Conservation (phyloP, 1,140 invertebrate species). For the Maconellicoccus hirsutus region DNA sequence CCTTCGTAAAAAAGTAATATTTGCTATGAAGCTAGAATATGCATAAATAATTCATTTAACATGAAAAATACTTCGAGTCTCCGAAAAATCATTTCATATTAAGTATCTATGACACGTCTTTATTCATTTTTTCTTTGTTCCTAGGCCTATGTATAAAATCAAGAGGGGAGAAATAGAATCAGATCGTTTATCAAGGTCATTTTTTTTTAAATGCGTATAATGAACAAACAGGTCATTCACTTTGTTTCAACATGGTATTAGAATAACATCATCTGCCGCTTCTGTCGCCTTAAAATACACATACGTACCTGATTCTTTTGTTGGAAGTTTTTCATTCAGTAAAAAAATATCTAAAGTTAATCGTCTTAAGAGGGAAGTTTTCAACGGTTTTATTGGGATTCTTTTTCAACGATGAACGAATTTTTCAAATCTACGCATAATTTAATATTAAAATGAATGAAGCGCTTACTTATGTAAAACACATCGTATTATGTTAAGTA, state of each 20-base stretch:
- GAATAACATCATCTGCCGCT: slow-evolving; percentile 7
- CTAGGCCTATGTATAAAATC: neutral
- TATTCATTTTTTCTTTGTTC: neutral
- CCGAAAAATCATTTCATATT: neutral
- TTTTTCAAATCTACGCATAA: too few species aligned
- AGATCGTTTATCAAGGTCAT: slow-evolving; percentile 3
- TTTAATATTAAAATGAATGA: too few species aligned
- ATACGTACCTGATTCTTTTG: neutral
- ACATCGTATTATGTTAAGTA: too few species aligned
- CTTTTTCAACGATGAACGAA: too few species aligned
- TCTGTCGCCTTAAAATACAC: neutral
- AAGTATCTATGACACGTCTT: neutral
- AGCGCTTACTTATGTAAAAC: too few species aligned
- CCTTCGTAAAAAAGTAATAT: too few species aligned
- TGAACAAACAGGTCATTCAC: neutral
- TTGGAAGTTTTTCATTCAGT: too few species aligned
- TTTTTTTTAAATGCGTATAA: neutral
- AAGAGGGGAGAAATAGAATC: neutral
- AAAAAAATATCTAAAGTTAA: too few species aligned
- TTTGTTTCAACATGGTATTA: slow-evolving; percentile 1
- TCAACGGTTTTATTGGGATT: too few species aligned
- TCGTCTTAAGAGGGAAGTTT: too few species aligned
- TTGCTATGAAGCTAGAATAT: too few species aligned
- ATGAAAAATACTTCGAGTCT: neutral
- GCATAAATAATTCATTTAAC: too few species aligned